Percentiles rank a stretch among this genome's conserved stretches.
phyloP scores from a whole-genome alignment of 2,113 vertebrate species.

The Dasyornis broadbenti region DNA sequence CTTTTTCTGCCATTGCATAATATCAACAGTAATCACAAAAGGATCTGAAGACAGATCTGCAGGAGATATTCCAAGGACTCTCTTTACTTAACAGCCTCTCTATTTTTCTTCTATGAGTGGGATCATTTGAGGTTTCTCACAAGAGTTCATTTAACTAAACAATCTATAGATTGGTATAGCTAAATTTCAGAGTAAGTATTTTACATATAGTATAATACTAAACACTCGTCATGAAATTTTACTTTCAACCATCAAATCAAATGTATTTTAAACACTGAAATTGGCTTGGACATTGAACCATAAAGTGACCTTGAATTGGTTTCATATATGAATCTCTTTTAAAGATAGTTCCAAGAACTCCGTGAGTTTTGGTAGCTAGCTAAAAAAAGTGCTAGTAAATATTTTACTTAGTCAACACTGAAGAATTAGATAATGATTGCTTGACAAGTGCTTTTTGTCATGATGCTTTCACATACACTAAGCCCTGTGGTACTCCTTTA shows the following conservation, averaged over 20 bases:
- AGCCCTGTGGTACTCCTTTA: not conserved
- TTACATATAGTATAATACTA: not conserved
- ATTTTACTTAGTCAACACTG: not conserved
- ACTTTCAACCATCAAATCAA: not conserved
- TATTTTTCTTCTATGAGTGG: not conserved
- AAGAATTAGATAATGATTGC: not conserved
- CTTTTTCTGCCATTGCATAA: not conserved
- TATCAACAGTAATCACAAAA: not conserved
- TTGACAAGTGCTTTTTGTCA: not conserved
- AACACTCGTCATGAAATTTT: not conserved
- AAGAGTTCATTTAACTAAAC: not conserved
- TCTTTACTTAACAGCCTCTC: not conserved
- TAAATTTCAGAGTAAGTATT: not conserved
- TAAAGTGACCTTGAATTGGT: not conserved
- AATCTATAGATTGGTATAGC: not conserved
- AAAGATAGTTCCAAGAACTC: not conserved
- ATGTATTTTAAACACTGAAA: not conserved
- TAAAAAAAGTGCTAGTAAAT: constrained; percentile 10
- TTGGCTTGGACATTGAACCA: not conserved
- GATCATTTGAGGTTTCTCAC: not conserved
- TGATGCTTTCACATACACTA: not conserved
- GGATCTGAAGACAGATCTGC: not conserved
- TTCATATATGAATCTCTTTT: not conserved
- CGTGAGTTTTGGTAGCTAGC: not conserved
- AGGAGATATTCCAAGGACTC: not conserved